Conservation (phyloP, 2,888 invertebrate genomes). For the Pachydiplax longipennis region DNA sequence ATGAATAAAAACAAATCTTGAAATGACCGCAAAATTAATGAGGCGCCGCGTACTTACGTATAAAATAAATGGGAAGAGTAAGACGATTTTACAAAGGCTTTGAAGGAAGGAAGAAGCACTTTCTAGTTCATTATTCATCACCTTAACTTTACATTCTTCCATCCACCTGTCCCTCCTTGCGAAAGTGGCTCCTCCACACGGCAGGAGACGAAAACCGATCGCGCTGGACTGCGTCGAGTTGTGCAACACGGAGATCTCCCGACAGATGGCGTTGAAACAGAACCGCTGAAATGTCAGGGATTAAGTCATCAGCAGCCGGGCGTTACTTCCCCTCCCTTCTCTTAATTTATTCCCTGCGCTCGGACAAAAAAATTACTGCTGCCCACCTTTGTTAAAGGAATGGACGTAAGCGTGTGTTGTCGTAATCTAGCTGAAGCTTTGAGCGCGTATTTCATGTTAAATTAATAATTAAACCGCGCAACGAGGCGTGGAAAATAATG, state of each 20-base stretch:
- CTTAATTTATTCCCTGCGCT: not conserved
- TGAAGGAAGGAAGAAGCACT: not conserved
- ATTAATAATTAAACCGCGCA: too few relatives aligned
- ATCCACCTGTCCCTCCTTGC: not conserved
- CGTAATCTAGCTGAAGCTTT: not conserved
- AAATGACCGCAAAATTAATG: too few relatives aligned
- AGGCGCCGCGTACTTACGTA: not conserved
- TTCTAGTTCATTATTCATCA: not conserved
- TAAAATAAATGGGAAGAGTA: not conserved
- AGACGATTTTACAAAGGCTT: not conserved
- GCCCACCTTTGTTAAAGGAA: not conserved
- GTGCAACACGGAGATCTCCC: not conserved
- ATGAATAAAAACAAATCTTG: too few relatives aligned
- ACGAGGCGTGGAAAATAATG: too few relatives aligned
- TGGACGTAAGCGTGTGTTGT: not conserved
- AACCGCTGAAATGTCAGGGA: conserved; percentile 21
- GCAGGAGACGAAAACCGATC: not conserved
- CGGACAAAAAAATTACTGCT: not conserved
- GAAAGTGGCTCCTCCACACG: not conserved
- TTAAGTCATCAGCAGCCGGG: conserved; percentile 12
- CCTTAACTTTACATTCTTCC: not conserved
- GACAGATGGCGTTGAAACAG: not conserved
- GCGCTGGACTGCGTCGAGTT: not conserved
- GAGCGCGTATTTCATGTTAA: too few relatives aligned
- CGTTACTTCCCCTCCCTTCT: not conserved